Evolutionary conservation across 2,888 invertebrate species (phyloP).

Genomic region (Imbricaverruca yamaguchii): DNA sequence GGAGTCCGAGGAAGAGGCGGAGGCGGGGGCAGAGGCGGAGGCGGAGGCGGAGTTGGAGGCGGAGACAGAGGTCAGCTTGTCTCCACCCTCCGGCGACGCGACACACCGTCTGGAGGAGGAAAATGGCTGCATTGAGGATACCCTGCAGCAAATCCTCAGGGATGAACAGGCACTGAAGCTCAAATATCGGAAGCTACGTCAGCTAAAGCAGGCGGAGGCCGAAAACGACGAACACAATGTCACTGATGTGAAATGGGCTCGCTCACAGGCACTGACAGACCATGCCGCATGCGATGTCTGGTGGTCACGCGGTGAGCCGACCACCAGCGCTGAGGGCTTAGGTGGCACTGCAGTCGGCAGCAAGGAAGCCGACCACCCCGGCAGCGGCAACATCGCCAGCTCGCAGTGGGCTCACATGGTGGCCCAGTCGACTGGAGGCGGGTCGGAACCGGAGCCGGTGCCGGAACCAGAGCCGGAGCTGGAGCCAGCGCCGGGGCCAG

Average conservation of each 20-base stretch:
- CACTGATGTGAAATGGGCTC: background rate
- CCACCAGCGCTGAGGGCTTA: background rate
- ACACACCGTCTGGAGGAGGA: constrained; percentile 28
- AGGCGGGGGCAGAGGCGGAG: too few relatives aligned
- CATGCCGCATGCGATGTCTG: background rate
- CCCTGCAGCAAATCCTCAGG: constrained; percentile 28
- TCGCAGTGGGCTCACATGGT: background rate
- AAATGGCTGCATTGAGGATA: constrained; percentile 30
- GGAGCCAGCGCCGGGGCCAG: too few relatives aligned
- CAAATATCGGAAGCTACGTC: constrained; percentile 1
- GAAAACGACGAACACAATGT: background rate
- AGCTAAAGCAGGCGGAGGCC: background rate
- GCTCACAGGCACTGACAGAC: background rate
- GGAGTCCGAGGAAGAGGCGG: background rate
- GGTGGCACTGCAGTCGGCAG: background rate
- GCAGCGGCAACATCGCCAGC: background rate
- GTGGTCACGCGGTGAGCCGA: background rate
- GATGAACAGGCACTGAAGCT: constrained; percentile 8
- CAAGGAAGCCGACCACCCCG: background rate
- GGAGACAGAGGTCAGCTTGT: background rate
- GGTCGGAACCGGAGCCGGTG: too few relatives aligned
- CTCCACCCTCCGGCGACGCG: constrained; percentile 19
- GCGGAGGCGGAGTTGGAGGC: background rate
- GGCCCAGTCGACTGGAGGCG: background rate
- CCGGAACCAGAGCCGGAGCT: background rate